A percentile compares a stretch with the other conserved stretches of the same genome.
These are phyloP conservation scores for Xenops minutus DNA, from an alignment of 2,797 vertebrate genomes.

Conservation along the genomic window DNA sequence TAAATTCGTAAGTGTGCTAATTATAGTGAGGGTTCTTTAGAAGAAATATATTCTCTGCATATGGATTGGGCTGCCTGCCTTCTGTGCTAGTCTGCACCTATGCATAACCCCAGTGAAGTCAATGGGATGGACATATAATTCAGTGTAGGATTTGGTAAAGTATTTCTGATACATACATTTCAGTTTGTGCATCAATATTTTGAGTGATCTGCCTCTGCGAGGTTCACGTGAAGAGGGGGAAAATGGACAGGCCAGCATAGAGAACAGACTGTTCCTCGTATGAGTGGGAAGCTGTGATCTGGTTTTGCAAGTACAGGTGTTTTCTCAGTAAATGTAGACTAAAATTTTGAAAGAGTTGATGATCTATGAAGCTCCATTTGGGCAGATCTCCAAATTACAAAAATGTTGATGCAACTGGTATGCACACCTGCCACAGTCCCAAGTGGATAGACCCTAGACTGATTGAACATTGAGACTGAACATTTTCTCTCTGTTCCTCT, in stretches of 20 bases:
- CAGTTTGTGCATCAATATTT: not conserved
- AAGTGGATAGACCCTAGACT: not conserved
- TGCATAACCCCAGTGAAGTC: not conserved
- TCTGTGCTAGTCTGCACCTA: not conserved
- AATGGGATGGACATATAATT: rapidly evolving
- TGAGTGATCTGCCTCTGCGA: not conserved
- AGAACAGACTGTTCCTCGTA: not conserved
- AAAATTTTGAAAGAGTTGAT: not conserved
- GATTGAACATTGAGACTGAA: not conserved
- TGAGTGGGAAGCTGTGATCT: not conserved
- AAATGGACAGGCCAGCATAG: not conserved
- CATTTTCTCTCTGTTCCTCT: not conserved
- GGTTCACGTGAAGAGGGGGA: not conserved
- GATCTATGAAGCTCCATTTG: not conserved
- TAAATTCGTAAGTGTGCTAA: not conserved
- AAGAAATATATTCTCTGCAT: not conserved
- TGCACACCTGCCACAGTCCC: not conserved
- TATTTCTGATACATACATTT: not conserved
- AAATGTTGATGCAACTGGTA: not conserved
- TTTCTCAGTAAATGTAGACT: not conserved
- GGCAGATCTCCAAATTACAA: not conserved
- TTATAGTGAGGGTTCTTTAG: not conserved
- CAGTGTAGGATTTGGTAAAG: not conserved
- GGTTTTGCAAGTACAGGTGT: not conserved
- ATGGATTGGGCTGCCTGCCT: constrained; percentile 12